Conservation (phyloP, 2,113 vertebrate genomes). For the Stomatorhinus ivindoensis region DNA sequence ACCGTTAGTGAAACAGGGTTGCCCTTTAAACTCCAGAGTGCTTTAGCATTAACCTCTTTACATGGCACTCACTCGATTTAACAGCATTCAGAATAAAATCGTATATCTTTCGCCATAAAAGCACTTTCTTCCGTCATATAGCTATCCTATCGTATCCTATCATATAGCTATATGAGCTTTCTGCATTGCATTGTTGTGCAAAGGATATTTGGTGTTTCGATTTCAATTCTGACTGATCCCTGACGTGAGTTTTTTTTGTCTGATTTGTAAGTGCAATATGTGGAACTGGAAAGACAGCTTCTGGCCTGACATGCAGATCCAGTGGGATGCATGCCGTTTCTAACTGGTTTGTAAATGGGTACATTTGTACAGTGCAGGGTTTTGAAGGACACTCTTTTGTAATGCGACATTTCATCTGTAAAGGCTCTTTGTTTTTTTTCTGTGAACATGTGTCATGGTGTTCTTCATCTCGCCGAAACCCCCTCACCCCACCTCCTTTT, state of each 20-base stretch:
- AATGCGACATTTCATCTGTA: background rate
- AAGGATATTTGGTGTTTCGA: background rate
- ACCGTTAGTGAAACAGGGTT: background rate
- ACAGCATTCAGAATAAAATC: background rate
- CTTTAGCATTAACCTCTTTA: background rate
- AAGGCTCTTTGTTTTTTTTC: background rate
- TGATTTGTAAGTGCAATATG: slow-evolving; percentile 8
- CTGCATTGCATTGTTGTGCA: background rate
- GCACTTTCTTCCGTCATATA: background rate
- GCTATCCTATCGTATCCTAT: no score
- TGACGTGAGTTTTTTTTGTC: background rate
- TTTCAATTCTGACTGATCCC: background rate
- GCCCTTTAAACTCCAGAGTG: background rate
- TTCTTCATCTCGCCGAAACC: background rate
- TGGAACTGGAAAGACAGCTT: background rate
- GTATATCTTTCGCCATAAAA: background rate
- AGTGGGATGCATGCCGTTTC: background rate
- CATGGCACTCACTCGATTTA: background rate
- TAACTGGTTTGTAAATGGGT: background rate
- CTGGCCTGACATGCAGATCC: background rate
- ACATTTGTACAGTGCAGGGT: background rate
- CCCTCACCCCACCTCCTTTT: background rate
- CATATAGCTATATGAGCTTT: background rate
- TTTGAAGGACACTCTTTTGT: background rate
- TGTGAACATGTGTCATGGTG: background rate